Conservation (phyloP, 2,888 invertebrate genomes). For the Odontocolon sp. region DNA sequence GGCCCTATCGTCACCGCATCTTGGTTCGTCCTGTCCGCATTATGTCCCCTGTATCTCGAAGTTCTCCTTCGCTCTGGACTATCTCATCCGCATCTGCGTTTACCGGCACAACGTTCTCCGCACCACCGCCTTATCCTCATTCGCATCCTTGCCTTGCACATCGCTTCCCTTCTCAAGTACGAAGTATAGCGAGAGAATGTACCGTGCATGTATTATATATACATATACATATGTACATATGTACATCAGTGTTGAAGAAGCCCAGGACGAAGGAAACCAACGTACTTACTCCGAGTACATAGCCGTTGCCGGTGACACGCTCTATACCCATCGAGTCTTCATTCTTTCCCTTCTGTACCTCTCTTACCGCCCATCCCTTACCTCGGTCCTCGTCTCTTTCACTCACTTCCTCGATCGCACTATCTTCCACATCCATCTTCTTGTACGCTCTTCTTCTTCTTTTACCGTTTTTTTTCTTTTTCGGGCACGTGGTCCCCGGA, state of each 20-base stretch:
- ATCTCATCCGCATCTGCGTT: conserved; percentile 66
- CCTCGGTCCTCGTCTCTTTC: too few species aligned
- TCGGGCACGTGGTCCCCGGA: neutral
- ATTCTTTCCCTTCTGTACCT: conserved; percentile 21
- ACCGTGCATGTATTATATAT: too few species aligned
- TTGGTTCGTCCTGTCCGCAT: conserved; percentile 67
- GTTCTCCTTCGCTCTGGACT: conserved; percentile 61
- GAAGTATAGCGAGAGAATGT: neutral
- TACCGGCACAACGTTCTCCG: conserved; percentile 20
- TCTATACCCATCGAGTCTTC: conserved; percentile 29
- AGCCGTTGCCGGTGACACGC: conserved; percentile 32
- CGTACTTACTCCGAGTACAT: conserved; percentile 21
- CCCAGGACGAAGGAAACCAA: conserved; percentile 19
- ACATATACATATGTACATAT: too few species aligned
- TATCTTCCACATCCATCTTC: conserved; percentile 41
- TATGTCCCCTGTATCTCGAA: conserved; percentile 64
- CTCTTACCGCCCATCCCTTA: too few species aligned
- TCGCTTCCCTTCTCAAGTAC: conserved; percentile 10
- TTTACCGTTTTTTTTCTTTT: conserved; percentile 7
- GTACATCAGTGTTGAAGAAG: conserved; percentile 25
- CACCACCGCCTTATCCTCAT: conserved; percentile 1
- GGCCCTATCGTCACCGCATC: conserved; percentile 66
- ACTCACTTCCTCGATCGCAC: conserved; percentile 23
- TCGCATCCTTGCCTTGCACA: neutral
- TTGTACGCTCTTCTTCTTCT: conserved; percentile 16